Evolutionary conservation across 2,113 vertebrate species (phyloP).

Genomic region (Thermophis baileyi): DNA sequence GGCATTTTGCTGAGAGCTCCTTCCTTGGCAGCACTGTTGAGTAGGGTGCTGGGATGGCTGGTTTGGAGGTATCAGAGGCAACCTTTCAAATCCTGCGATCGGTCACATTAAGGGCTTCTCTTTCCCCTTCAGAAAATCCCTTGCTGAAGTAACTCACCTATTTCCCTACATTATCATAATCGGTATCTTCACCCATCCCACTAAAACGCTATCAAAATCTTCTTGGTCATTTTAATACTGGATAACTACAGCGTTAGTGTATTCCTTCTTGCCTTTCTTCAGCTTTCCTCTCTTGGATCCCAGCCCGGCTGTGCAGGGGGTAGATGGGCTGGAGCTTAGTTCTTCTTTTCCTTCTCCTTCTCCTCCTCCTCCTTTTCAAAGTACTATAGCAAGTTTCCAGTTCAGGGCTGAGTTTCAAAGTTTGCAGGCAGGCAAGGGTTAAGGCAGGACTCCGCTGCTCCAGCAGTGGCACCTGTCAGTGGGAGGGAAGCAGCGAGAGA

Average conservation of each 20-base stretch:
- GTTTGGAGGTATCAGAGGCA: neutral
- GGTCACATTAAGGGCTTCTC: neutral
- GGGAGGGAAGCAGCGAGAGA: conserved; percentile 22
- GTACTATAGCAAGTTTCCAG: neutral
- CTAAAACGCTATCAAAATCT: neutral
- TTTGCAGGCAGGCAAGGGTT: conserved; percentile 15
- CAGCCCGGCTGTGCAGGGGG: neutral
- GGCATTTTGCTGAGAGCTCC: neutral
- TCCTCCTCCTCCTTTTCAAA: neutral
- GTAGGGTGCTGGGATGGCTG: neutral
- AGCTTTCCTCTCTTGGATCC: neutral
- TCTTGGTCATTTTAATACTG: neutral
- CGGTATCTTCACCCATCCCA: neutral
- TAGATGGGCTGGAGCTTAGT: neutral
- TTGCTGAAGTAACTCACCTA: neutral
- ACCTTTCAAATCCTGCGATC: neutral
- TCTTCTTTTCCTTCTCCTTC: neutral
- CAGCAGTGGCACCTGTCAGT: conserved; percentile 33
- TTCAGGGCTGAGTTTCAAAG: neutral
- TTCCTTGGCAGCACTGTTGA: neutral
- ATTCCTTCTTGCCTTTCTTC: neutral
- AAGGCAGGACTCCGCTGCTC: conserved; percentile 12
- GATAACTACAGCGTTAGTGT: neutral
- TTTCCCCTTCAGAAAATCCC: neutral
- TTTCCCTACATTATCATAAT: too few species aligned